Evolutionary conservation across 2,797 vertebrate species (phyloP).

Genomic region (Melanitta fusca): DNA sequence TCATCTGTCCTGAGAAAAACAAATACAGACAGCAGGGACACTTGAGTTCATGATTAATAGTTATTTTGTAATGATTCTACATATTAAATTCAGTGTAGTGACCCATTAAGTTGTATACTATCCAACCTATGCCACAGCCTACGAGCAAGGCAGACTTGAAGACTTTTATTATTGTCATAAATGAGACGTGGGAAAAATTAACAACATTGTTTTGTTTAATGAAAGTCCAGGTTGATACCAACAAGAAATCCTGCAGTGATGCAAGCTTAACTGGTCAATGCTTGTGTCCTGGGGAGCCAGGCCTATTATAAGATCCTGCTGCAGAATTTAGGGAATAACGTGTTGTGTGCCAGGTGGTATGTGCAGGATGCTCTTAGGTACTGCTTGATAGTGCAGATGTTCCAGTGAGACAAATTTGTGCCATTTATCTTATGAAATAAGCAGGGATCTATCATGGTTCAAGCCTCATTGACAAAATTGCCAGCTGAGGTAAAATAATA

Average conservation of each 20-base stretch:
- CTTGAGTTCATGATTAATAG: background rate
- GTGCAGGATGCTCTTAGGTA: background rate
- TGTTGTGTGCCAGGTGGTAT: background rate
- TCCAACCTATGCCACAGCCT: background rate
- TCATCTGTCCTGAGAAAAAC: background rate
- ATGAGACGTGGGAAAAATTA: background rate
- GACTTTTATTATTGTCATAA: slow-evolving; percentile 18
- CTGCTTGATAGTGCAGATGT: background rate
- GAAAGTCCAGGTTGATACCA: background rate
- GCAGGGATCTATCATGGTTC: background rate
- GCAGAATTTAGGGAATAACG: background rate
- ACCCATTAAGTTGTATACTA: background rate
- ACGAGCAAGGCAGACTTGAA: background rate
- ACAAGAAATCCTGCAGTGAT: background rate
- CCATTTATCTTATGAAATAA: background rate
- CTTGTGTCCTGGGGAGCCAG: background rate
- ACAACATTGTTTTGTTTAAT: rapidly evolving
- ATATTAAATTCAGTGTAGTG: no score
- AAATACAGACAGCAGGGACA: background rate
- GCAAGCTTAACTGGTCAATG: background rate
- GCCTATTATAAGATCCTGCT: rapidly evolving
- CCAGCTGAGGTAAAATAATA: background rate
- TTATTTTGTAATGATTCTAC: no score
- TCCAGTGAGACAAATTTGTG: background rate
- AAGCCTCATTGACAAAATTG: background rate